A percentile compares a stretch with the other conserved stretches of the same genome.
phyloP scores from a whole-genome alignment of 2,797 vertebrate species.

The Anomalospiza imberbis region DNA sequence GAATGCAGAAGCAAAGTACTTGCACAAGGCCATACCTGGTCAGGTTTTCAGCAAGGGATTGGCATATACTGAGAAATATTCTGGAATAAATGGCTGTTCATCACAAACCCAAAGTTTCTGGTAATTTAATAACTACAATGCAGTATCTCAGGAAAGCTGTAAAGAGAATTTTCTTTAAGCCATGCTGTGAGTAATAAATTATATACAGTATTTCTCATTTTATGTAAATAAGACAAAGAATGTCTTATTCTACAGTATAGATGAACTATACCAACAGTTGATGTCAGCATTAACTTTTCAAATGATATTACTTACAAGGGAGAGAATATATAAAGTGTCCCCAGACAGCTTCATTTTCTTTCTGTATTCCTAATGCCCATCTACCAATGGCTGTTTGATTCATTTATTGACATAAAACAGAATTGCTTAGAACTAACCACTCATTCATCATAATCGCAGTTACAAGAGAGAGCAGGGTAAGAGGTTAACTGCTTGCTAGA shows the following conservation, averaged over 20 bases:
- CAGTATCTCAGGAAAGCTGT: background rate
- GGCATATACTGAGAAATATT: background rate
- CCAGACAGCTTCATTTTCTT: constrained; percentile 34
- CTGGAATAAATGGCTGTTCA: background rate
- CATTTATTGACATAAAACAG: constrained; percentile 62
- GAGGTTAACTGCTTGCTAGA: constrained; percentile 63
- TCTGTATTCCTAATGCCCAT: background rate
- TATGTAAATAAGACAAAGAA: background rate
- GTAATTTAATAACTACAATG: background rate
- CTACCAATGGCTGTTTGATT: constrained; percentile 52
- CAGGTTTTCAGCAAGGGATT: background rate
- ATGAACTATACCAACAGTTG: constrained; percentile 43
- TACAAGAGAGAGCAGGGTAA: constrained; percentile 33
- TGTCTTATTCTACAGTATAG: background rate
- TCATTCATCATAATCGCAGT: constrained; percentile 64
- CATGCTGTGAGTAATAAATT: background rate
- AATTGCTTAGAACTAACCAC: constrained; percentile 54
- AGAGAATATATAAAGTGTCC: background rate
- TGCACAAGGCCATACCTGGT: background rate
- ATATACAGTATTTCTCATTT: constrained; percentile 46
- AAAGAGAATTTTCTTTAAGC: constrained; percentile 17
- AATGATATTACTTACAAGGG: constrained; percentile 3
- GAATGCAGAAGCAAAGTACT: background rate
- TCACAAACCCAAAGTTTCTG: background rate
- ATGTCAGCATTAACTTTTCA: constrained; percentile 57